These are phyloP conservation scores for Chromoteleia sp. DNA, from an alignment of 2,888 invertebrate species.

Conservation along the genomic window DNA sequence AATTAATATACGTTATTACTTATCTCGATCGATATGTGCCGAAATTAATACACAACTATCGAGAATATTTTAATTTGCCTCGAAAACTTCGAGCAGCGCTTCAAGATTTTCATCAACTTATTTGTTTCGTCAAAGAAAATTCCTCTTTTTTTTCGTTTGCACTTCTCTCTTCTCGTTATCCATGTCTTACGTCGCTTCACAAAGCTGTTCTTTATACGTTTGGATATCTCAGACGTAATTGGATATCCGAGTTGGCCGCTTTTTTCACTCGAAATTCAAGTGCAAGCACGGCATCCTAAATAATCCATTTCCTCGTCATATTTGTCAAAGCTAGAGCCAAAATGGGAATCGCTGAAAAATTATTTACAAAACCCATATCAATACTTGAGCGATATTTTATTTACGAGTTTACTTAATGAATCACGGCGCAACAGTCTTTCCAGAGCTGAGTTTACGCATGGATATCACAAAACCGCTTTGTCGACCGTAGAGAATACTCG, in stretches of 20 bases:
- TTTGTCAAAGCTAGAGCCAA: neutral
- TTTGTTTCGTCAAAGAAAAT: conserved; percentile 52
- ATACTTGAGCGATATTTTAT: neutral
- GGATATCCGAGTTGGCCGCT: conserved; percentile 8
- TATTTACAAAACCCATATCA: neutral
- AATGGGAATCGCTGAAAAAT: neutral
- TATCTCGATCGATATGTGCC: neutral
- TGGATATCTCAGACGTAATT: conserved; percentile 46
- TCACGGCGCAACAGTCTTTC: conserved; percentile 15
- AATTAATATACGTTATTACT: too few relatives aligned
- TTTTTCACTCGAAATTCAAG: conserved; percentile 8
- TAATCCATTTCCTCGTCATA: conserved; percentile 7
- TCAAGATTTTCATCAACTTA: conserved; percentile 35
- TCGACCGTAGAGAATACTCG: conserved; percentile 73
- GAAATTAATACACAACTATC: neutral
- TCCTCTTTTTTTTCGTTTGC: conserved; percentile 39
- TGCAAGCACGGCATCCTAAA: conserved; percentile 9
- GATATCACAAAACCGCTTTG: conserved; percentile 38
- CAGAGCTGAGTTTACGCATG: conserved; percentile 9
- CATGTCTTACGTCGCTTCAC: conserved; percentile 21
- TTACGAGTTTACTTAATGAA: neutral
- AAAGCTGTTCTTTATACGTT: conserved; percentile 28
- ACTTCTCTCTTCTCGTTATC: conserved; percentile 39
- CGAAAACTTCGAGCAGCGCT: neutral
- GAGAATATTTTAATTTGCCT: conserved; percentile 13